Conservation (phyloP, 1,140 invertebrate genomes). For the Macrotrachela quadricornifera region DNA sequence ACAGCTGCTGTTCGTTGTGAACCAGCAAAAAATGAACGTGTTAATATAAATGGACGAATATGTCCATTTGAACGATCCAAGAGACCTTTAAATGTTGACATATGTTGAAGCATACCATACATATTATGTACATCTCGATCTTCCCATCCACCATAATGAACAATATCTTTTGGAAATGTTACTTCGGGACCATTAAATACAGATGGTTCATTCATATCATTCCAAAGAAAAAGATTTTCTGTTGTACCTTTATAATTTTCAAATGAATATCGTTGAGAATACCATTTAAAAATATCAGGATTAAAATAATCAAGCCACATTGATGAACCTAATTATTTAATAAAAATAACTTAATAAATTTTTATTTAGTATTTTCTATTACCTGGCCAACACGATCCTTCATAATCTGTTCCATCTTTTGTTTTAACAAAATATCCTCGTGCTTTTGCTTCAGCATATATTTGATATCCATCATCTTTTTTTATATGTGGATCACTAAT, state of each 20-base stretch:
- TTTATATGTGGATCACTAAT: slow-evolving; percentile 98
- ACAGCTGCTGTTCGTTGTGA: slow-evolving; percentile 63
- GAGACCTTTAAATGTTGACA: slow-evolving; percentile 37
- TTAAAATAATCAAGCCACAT: slow-evolving; percentile 84
- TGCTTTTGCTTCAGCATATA: slow-evolving; percentile 57
- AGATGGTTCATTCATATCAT: slow-evolving; percentile 98
- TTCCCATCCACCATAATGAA: slow-evolving; percentile 57
- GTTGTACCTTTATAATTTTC: slow-evolving; percentile 55
- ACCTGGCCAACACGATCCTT: slow-evolving; percentile 82
- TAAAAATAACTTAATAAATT: too few species aligned
- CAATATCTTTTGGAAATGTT: slow-evolving; percentile 55
- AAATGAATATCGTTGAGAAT: slow-evolving; percentile 50
- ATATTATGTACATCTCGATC: slow-evolving; percentile 89
- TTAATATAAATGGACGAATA: slow-evolving; percentile 69
- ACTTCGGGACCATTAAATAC: slow-evolving; percentile 96
- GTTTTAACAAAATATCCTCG: slow-evolving; percentile 4
- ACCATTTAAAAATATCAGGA: slow-evolving; percentile 63
- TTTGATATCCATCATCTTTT: slow-evolving; percentile 57
- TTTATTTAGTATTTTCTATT: too few species aligned
- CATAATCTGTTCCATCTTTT: slow-evolving; percentile 60
- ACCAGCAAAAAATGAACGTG: slow-evolving; percentile 69
- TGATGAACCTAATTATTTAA: slow-evolving; percentile 40
- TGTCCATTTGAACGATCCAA: slow-evolving; percentile 42
- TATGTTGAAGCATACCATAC: slow-evolving; percentile 50
- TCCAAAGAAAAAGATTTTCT: slow-evolving; percentile 80